Percentiles rank a stretch among this genome's conserved stretches.
These are phyloP conservation scores for Trissolcus brochymenae DNA, from an alignment of 2,888 invertebrate species.

Conservation along the genomic window DNA sequence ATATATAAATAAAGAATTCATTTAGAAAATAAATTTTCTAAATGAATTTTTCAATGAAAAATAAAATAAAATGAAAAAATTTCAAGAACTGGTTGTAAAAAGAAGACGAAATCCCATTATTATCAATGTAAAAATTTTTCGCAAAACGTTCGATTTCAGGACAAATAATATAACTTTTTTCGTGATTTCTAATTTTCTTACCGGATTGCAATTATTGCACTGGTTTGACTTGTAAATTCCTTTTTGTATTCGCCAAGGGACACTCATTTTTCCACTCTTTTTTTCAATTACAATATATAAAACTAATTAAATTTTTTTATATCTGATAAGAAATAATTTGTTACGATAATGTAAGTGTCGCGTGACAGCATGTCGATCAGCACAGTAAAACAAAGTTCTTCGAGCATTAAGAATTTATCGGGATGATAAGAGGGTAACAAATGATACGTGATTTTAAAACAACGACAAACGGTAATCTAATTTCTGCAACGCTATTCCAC, in stretches of 20 bases:
- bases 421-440: conserved; percentile 24
- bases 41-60: too few relatives aligned
- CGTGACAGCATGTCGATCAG: conserved; percentile 12
- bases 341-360: not conserved
- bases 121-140: too few relatives aligned
- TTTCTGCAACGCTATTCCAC: conserved; percentile 41
- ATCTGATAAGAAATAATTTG: not conserved
- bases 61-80: too few relatives aligned
- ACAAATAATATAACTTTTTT: too few relatives aligned
- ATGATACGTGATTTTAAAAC: conserved; percentile 30
- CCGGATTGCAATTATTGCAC: not conserved
- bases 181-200: not conserved
- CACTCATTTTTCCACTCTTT: conserved; percentile 74
- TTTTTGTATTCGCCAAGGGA: conserved; percentile 87
- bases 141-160: too few relatives aligned
- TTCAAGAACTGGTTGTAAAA: too few relatives aligned
- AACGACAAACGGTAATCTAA: conserved; percentile 57
- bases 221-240: conserved; percentile 59
- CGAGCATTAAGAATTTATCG: conserved; percentile 9
- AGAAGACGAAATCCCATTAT: too few relatives aligned
- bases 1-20: too few relatives aligned
- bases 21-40: too few relatives aligned
- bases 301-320: not conserved
- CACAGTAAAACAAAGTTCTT: not conserved
- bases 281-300: not conserved